Conservation (phyloP, 2,888 invertebrate genomes). For the Clanis bilineata region DNA sequence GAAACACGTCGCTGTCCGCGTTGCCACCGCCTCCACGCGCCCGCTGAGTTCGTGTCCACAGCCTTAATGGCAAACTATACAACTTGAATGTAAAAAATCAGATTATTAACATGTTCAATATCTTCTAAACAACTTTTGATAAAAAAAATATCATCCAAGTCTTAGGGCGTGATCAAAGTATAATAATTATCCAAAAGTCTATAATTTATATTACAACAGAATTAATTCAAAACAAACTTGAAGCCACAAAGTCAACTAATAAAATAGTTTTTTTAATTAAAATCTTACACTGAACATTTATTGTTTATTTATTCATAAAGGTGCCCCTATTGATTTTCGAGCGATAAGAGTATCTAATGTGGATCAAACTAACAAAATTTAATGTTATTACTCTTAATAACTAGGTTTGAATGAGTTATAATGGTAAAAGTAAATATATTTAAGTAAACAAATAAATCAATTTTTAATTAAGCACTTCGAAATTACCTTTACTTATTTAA, state of each 20-base stretch:
- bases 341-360: neutral
- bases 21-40: too few relatives aligned
- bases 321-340: neutral
- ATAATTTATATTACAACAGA: neutral
- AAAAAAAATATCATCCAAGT: too few relatives aligned
- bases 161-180: neutral
- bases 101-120: too few relatives aligned
- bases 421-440: neutral
- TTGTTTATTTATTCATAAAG: conserved; percentile 2
- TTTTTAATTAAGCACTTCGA: too few relatives aligned
- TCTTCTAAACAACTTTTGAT: too few relatives aligned
- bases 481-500: too few relatives aligned
- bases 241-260: neutral
- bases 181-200: too few relatives aligned
- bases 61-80: too few relatives aligned
- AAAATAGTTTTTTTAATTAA: conserved; percentile 8
- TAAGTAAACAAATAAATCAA: too few relatives aligned
- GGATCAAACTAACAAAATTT: neutral
- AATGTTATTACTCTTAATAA: neutral
- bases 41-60: too few relatives aligned
- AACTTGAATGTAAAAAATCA: too few relatives aligned
- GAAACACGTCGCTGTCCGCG: too few relatives aligned
- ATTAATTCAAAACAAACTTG: neutral
- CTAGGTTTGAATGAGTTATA: neutral
- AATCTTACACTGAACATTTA: neutral